Conservation (phyloP, 1,140 invertebrate species). For the Heliothis subflexa region DNA sequence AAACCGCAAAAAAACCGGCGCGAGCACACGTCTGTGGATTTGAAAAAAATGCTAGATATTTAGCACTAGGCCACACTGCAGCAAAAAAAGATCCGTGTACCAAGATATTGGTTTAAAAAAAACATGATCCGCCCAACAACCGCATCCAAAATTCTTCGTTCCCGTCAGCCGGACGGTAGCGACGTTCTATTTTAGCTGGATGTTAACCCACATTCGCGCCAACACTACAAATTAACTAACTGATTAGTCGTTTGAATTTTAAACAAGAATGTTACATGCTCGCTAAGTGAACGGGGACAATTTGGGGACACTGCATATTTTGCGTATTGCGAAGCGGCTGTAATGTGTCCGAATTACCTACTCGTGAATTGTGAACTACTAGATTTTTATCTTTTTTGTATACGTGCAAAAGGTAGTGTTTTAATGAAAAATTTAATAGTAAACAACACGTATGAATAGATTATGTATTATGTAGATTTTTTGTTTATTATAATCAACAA, state of each 20-base stretch:
- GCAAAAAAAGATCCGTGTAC: background rate
- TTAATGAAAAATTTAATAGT: background rate
- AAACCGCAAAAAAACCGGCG: conserved; percentile 12
- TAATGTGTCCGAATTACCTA: background rate
- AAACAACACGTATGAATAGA: too few relatives aligned
- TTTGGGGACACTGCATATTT: conserved; percentile 19
- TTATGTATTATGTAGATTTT: too few relatives aligned
- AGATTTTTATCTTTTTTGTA: background rate
- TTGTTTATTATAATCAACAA: too few relatives aligned
- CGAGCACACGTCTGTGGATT: background rate
- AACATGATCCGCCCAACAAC: background rate
- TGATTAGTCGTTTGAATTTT: conserved; percentile 52
- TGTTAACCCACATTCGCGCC: conserved; percentile 38
- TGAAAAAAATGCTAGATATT: background rate
- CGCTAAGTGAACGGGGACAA: conserved; percentile 9
- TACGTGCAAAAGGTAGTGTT: background rate
- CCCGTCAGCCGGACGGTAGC: conserved; percentile 23
- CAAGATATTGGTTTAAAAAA: background rate
- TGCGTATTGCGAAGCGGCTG: conserved; percentile 4
- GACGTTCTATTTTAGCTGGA: conserved; percentile 38
- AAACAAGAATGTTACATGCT: conserved; percentile 44
- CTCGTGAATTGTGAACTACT: background rate
- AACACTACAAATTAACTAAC: conserved; percentile 37
- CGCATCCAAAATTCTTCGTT: conserved; percentile 9
- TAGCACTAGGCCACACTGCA: conserved; percentile 5